Base-by-base conservation (phyloP, 2,797 vertebrate species). In the Sandelia bainsii region DNA sequence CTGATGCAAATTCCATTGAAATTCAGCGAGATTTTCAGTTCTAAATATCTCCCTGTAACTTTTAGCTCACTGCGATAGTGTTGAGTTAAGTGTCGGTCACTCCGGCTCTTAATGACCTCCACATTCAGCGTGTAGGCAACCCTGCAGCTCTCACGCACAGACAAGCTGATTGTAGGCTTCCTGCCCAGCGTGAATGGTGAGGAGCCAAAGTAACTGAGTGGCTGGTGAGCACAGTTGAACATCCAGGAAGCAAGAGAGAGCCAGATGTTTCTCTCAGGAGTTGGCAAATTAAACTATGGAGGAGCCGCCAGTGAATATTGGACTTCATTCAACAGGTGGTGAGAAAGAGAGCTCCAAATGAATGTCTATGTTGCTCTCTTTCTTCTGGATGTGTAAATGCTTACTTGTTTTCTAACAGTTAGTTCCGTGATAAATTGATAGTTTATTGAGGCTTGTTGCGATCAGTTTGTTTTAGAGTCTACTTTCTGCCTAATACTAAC, bases 191-290 rank as follows among this genome's bases (percentile, higher is more conserved):
- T 73, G 77, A 81, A 75, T 73, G 69, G 68, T 78, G 71, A 63
- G 7, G 48, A 81, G 83, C 87, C 87, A 89, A 84, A 77, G 74
- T 76, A 72, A 73, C 79, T 64, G 75, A 90, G 86, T 84, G 84
- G 79, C 79, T 88, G 75, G 37, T 86, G 81, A 86, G 72, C 80
- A 82, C 80, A 82, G 59, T 52, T 19, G 50, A 82, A 80, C 70
- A 78, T 81, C 75, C 79, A 75, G 82, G 64, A 78, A 57, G 84
- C 82, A 69, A 49, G 74, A 78, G 62, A 57, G 69, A 80, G 79
- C 77, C 85, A 88, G 87, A 88, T 89, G 85, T 90, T 87, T 89
- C 77, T 62, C 77, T 80, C 71, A 63, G 67, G 62, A 82, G 75
- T 69, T 89, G 81, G 87, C 85, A 23, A 54, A 70, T 14, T 8